These are phyloP conservation scores for Danio albolineatus DNA, from an alignment of 2,797 vertebrate genomes.

Conservation along the genomic window DNA sequence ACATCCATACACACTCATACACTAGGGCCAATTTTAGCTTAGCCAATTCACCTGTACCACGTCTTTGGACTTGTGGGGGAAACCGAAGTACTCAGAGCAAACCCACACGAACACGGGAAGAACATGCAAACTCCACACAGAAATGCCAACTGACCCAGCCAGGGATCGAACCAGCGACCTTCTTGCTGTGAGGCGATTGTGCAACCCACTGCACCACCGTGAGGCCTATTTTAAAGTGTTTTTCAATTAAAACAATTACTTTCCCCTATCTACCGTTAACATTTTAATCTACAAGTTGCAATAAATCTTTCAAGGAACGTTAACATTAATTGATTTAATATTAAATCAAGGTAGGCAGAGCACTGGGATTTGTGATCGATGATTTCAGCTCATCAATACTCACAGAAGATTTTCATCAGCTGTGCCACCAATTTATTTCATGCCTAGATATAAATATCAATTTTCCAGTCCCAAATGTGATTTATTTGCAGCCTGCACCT, in stretches of 20 bases:
- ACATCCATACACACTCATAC: too few species aligned
- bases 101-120: too few species aligned
- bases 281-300: not conserved
- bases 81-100: too few species aligned
- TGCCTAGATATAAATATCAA: slow-evolving; percentile 35
- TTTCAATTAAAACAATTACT: not conserved
- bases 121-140: too few species aligned
- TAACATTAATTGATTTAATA: too few species aligned
- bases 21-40: too few species aligned
- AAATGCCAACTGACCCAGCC: too few species aligned
- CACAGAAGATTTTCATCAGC: slow-evolving; percentile 52
- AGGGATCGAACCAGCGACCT: too few species aligned
- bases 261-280: not conserved
- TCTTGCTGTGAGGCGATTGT: too few species aligned
- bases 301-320: not conserved
- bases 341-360: slow-evolving; percentile 33
- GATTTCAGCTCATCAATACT: slow-evolving; percentile 48
- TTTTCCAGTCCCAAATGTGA: slow-evolving; percentile 27
- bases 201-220: too few species aligned
- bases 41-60: too few species aligned
- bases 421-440: slow-evolving; percentile 44
- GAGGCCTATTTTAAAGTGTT: not conserved
- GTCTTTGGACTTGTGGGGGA: too few species aligned
- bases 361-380: slow-evolving; percentile 27
- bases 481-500: not conserved